phyloP scores from a whole-genome alignment of 2,888 invertebrate species.

The Heliconius hortense region DNA sequence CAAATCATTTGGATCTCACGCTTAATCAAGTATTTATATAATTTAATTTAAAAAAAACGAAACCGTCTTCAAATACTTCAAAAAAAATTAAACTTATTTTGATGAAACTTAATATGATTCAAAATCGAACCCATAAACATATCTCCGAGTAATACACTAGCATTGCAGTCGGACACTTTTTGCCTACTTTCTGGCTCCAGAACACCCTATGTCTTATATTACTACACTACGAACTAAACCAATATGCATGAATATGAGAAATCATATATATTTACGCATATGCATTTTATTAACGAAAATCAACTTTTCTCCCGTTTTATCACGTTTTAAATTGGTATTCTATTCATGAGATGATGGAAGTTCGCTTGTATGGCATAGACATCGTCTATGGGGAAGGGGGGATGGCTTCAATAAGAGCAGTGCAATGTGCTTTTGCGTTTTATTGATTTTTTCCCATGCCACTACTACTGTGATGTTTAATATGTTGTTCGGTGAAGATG shows the following conservation, averaged over 20 bases:
- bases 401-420: constrained; percentile 23
- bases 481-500: not conserved
- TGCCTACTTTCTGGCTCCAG: no score
- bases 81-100: no score
- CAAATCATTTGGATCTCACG: not conserved
- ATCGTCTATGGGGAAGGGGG: constrained; percentile 18
- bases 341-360: constrained; percentile 12
- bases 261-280: not conserved
- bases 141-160: no score
- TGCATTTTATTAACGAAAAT: not conserved
- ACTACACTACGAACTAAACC: not conserved
- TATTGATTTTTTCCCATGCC: constrained; percentile 24
- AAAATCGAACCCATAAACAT: no score
- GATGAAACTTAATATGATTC: no score
- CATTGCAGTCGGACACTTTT: no score
- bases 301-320: not conserved
- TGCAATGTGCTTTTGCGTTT: constrained; percentile 29
- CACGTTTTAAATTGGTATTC: not conserved
- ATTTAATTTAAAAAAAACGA: not conserved
- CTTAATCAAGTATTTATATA: not conserved
- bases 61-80: not conserved
- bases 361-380: constrained; percentile 10
- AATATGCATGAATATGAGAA: no score
- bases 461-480: not conserved
- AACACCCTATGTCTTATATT: not conserved